Conservation (phyloP, 2,888 invertebrate genomes). For the Caprella mutica region DNA sequence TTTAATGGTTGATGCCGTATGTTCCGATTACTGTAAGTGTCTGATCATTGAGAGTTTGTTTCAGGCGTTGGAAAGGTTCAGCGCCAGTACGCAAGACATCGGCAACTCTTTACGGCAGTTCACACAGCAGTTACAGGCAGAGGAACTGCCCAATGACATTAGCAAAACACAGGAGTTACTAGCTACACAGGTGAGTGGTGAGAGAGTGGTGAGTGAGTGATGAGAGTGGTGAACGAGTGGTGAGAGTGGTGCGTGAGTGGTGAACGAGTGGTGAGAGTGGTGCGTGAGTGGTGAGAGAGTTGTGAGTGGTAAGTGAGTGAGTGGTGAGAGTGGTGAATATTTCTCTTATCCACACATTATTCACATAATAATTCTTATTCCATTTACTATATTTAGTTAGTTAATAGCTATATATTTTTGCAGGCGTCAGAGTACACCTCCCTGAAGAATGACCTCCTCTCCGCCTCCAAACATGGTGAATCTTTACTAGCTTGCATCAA, state of each 20-base stretch:
- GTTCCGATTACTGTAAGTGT: background rate
- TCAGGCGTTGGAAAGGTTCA: constrained; percentile 89
- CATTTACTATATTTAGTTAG: constrained; percentile 1
- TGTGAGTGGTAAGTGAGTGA: too few relatives aligned
- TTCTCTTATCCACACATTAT: background rate
- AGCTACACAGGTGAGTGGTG: constrained; percentile 66
- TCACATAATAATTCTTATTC: background rate
- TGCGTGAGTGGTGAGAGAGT: too few relatives aligned
- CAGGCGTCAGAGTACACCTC: constrained; percentile 49
- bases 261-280: too few relatives aligned
- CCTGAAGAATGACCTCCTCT: constrained; percentile 71
- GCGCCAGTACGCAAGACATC: constrained; percentile 77
- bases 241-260: too few relatives aligned
- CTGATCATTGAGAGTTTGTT: constrained; percentile 37
- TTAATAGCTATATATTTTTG: constrained; percentile 37
- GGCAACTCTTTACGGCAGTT: constrained; percentile 74
- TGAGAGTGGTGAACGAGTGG: too few relatives aligned
- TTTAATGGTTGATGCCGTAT: background rate
- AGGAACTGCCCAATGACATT: constrained; percentile 86
- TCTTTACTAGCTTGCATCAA: constrained; percentile 52
- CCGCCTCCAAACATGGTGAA: constrained; percentile 80
- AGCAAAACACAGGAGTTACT: constrained; percentile 76
- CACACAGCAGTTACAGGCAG: constrained; percentile 76
- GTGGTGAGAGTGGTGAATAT: too few relatives aligned
- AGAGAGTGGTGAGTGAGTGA: too few relatives aligned